phyloP scores from a whole-genome alignment of 2,888 invertebrate genomes.

The Leuctra nigra region DNA sequence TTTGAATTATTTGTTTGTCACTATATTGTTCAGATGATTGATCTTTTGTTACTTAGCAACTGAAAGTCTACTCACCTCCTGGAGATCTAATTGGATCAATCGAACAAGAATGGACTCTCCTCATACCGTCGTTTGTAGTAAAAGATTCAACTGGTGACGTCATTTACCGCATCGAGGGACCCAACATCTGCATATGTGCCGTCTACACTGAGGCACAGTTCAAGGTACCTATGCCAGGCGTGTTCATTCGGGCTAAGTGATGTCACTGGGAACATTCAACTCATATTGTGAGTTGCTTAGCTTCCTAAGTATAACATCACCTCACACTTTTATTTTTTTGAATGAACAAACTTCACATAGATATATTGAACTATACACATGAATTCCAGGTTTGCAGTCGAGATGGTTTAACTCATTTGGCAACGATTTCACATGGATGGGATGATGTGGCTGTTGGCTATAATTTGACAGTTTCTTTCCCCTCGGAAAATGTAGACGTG shows the following conservation, averaged over 20 bases:
- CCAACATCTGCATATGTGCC: conserved; percentile 55
- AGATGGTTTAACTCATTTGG: conserved; percentile 13
- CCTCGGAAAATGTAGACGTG: conserved; percentile 1
- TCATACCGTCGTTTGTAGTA: conserved; percentile 61
- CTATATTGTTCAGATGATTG: not conserved
- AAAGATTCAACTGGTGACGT: conserved; percentile 55
- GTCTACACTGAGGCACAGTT: conserved; percentile 56
- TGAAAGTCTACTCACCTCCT: conserved; percentile 66
- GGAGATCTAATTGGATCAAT: conserved; percentile 64
- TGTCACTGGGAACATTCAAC: too few species aligned
- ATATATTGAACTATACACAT: too few species aligned
- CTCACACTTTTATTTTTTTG: too few species aligned
- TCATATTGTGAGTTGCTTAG: too few species aligned
- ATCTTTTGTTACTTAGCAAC: conserved; percentile 41
- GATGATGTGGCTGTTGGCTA: conserved; percentile 16
- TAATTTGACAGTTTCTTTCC: conserved; percentile 15
- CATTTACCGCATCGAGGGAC: conserved; percentile 66
- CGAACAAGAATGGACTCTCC: conserved; percentile 59
- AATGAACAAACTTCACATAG: too few species aligned
- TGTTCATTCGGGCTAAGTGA: too few species aligned
- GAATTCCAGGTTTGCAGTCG: conserved; percentile 17
- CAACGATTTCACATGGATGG: conserved; percentile 19
- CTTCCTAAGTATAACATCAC: too few species aligned
- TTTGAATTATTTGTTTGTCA: too few species aligned
- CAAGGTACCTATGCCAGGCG: too few species aligned